Percentiles rank a stretch among this genome's conserved stretches.
Conservation (phyloP, 2,113 vertebrate species). For the Turdus rufiventris region DNA sequence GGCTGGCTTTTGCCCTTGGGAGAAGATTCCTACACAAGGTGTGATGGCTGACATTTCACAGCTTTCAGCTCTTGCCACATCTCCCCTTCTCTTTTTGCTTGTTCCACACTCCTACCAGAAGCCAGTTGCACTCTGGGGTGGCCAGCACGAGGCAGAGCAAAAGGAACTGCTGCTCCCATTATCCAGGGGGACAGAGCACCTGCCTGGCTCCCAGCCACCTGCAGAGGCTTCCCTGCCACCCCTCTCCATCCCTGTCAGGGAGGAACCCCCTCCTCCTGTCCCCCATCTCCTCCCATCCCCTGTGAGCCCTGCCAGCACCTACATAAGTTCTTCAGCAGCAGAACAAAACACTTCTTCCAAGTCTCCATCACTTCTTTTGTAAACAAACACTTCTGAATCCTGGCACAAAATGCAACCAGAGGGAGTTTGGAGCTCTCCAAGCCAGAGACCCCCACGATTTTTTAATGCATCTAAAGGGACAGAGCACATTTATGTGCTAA, state of each 20-base stretch:
- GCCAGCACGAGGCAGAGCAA: background rate
- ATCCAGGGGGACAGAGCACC: too few species aligned
- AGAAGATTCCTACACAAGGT: background rate
- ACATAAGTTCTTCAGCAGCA: background rate
- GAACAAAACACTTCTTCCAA: background rate
- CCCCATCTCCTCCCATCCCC: background rate
- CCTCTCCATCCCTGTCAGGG: background rate
- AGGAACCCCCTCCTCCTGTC: background rate
- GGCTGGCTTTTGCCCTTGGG: background rate
- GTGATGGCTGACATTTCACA: accelerated
- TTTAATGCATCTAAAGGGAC: background rate
- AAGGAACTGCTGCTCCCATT: background rate
- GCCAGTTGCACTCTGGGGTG: too few species aligned
- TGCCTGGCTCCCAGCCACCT: background rate
- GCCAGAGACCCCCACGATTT: background rate
- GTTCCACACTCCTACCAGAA: background rate
- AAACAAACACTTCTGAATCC: background rate
- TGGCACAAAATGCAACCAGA: background rate
- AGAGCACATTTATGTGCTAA: background rate
- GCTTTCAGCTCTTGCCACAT: background rate
- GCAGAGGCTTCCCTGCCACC: background rate
- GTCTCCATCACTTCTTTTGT: background rate
- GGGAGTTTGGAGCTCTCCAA: background rate
- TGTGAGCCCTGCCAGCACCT: accelerated
- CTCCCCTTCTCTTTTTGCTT: background rate